Evolutionary conservation across 2,113 vertebrate species (phyloP), one percentile per base, ranked within the genome.

Genomic region (Potamarius usumacintae): DNA sequence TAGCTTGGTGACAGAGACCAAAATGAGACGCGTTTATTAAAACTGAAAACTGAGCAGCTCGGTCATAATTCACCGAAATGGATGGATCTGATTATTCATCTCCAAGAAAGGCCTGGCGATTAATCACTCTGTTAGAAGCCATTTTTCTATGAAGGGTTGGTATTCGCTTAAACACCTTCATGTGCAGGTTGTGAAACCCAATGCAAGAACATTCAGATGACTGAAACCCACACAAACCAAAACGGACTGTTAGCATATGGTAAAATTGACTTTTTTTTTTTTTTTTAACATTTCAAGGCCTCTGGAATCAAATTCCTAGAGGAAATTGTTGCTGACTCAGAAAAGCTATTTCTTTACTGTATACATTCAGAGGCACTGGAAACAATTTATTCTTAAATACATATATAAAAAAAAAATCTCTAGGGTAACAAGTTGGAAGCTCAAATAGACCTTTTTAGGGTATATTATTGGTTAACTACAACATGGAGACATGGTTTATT

Each of bases 261-360:
- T 62, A 27, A 48, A 79, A 62, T 27, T 57, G 69, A 57, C 22
- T n/a, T n/a, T 30, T 34, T 42, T 78, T 30, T 30, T 30, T 30
- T 50, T 72, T 74, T 27, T 58, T 27, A 53, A 67, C 48, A 74
- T 85, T 60, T 74, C 71, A 65, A 84, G 67, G 52, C 63, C 15
- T 42, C 34, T 18, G 42, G 65, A 78, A 84, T 88, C 67, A 84
- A 17, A 55, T 81, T 62, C 81, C 80, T 15, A 20, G 25, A 85
- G 74, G 80, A 89, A 91, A 92, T 84, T 79, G 25, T 88, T 79
- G 65, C 57, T 87, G 90, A 91, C 88, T 87, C 82, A 77, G 60
- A 34, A 84, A 88, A 88, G 88, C 79, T 90, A 88, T 81, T 86
- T 84, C 52, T 81, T 71, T 83, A 71, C 85, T 87, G 48, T 82